Percentiles rank a stretch among this genome's conserved stretches.
Conservation (phyloP, 1,140 invertebrate species). For the Homalodisca vitripennis region DNA sequence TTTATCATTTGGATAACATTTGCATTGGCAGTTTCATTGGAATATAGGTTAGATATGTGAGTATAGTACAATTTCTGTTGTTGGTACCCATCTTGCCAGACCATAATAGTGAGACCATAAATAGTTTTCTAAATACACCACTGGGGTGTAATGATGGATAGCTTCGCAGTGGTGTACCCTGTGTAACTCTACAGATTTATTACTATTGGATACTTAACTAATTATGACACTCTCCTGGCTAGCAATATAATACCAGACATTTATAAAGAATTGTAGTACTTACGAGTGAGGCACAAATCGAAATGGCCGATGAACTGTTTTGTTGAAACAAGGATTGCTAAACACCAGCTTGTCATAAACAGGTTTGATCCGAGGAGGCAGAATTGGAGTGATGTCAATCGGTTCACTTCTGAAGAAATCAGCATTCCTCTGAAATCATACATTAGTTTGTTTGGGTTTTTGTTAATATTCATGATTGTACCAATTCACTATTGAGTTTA, state of each 20-base stretch:
- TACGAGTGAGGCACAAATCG: conserved; percentile 14
- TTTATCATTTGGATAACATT: no score
- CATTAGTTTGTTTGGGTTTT: no score
- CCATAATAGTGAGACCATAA: not conserved
- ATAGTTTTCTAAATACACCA: not conserved
- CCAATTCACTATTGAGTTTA: no score
- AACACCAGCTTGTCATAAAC: conserved; percentile 18
- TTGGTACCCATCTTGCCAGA: not conserved
- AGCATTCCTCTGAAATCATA: conserved; percentile 18
- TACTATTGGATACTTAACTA: not conserved
- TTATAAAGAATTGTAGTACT: conserved; percentile 4
- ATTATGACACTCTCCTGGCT: no score
- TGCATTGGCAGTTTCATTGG: no score
- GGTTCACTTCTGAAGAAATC: conserved; percentile 20
- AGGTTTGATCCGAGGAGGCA: not conserved
- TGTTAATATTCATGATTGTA: no score
- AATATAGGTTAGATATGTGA: no score
- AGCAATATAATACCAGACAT: no score
- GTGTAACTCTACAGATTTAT: not conserved
- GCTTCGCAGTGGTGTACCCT: not conserved
- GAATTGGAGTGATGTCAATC: conserved; percentile 3
- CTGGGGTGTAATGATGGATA: not conserved
- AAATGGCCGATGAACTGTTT: conserved; percentile 6
- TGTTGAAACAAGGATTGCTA: conserved; percentile 11
- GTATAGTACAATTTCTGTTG: no score